Evolutionary conservation across 2,888 invertebrate genomes (phyloP), one percentile per base, ranked within the genome.

Genomic region (Lasioglossum oenotherae): DNA sequence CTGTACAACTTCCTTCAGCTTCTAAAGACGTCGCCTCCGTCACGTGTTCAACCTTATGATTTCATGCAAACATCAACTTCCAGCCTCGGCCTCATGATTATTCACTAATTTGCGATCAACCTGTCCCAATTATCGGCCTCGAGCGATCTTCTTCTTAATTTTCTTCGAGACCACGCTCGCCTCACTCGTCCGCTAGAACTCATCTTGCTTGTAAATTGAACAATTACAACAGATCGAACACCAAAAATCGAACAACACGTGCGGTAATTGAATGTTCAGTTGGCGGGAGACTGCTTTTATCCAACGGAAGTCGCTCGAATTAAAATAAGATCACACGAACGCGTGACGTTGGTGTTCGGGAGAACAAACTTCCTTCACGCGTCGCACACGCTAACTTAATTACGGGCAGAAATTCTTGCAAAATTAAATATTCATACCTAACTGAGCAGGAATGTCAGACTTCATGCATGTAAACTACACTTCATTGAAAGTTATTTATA

Each of bases 1-100:
- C 83, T 67, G 81, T 74, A 35, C 38, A 81, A 83, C 74, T 89
- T 88, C 67, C 74, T 74, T 69, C 73, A 41, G 73, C 64, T 78
- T 74, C 31, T 81, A 53, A 72, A 78, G 80, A 69, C 77, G 82
- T 53, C 78, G 80, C 38, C 85, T 80, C 75, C 79, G 84, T 89
- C 82, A 75, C 83, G 78, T 80, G 89, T 89, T 80, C 86, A 71
- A 64, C 83, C 80, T 82, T 87, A 71, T 79, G 86, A 86, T 87
- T 82, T 86, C 82, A 86, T 78, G 80, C 78, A 74, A 78, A 80
- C 67, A 85, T 60, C 73, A 72, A 80, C 77, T 80, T 72, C 72
- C 75, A 76, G 73, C 78, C 31, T 49, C 67, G n/a, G 74, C 57
- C 84, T 89, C 86, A 82, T 90, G 90, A 87, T 87, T 90, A 90